Percentiles rank a stretch among this genome's conserved stretches.
phyloP scores from a whole-genome alignment of 2,113 vertebrate species.

The Podiceps cristatus region DNA sequence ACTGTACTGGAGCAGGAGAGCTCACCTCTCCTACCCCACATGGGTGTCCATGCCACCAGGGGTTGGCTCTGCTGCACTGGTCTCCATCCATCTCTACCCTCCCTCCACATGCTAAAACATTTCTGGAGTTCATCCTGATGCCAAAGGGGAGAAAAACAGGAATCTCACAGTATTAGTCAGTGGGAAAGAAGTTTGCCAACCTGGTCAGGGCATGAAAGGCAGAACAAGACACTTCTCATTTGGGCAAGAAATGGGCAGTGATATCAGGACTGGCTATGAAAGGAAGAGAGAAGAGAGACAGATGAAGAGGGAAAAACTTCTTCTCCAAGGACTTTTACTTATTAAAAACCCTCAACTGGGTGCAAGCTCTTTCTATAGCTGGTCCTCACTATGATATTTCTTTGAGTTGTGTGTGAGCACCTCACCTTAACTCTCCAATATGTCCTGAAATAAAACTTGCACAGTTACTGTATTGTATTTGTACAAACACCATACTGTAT shows the following conservation, averaged over 20 bases:
- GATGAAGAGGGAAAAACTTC: background rate
- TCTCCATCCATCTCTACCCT: background rate
- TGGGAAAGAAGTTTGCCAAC: background rate
- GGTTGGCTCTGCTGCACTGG: background rate
- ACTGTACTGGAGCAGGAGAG: background rate
- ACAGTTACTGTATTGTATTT: too few relatives aligned
- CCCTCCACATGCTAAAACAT: fast-evolving
- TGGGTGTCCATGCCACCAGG: fast-evolving
- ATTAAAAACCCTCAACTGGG: background rate
- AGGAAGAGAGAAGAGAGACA: background rate
- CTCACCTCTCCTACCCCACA: background rate
- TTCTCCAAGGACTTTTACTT: background rate
- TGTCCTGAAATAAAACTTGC: background rate
- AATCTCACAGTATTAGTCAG: background rate
- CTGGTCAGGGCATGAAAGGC: background rate
- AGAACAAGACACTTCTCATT: background rate
- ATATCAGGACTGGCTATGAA: background rate
- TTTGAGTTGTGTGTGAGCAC: background rate
- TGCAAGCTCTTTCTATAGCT: background rate
- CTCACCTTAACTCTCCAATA: background rate
- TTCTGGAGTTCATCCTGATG: background rate
- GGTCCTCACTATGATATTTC: background rate
- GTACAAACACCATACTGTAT: too few relatives aligned
- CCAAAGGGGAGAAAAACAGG: background rate
- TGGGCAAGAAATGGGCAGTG: fast-evolving